A percentile compares a stretch with the other conserved stretches of the same genome.
phyloP scores from a whole-genome alignment of 2,888 invertebrate genomes.

The Neoaliturus tenellus region DNA sequence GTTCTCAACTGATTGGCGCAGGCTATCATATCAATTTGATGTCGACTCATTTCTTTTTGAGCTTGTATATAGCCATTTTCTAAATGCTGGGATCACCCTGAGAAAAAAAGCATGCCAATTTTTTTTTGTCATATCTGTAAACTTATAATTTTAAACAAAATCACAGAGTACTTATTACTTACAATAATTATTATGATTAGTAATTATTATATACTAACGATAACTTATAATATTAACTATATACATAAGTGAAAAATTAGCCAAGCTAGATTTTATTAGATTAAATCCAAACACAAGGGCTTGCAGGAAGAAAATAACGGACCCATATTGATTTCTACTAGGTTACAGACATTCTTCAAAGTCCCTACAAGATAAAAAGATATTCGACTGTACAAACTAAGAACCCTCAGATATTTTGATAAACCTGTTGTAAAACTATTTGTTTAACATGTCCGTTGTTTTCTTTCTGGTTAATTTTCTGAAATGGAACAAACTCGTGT shows the following conservation, averaged over 20 bases:
- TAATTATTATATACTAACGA: constrained; percentile 55
- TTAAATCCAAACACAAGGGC: constrained; percentile 52
- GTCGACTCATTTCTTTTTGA: constrained; percentile 42
- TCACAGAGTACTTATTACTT: constrained; percentile 57
- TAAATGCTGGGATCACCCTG: constrained; percentile 52
- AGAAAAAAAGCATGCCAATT: constrained; percentile 19
- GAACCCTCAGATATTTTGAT: background rate
- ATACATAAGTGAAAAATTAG: constrained; percentile 59
- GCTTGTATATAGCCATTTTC: constrained; percentile 56
- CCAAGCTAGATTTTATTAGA: constrained; percentile 59
- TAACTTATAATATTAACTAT: constrained; percentile 59
- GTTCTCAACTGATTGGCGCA: constrained; percentile 1
- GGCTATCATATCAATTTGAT: constrained; percentile 47
- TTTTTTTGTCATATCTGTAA: constrained; percentile 53
- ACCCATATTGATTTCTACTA: background rate
- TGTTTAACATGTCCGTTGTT: constrained; percentile 30
- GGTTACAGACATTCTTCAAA: background rate
- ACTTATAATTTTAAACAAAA: constrained; percentile 52
- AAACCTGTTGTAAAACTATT: background rate
- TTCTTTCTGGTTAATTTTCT: constrained; percentile 46
- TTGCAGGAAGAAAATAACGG: constrained; percentile 42
- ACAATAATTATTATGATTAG: constrained; percentile 55
- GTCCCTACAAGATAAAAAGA: background rate
- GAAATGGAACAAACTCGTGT: constrained; percentile 48
- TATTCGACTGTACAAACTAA: background rate